Percentiles rank a stretch among this genome's conserved stretches.
phyloP scores from a whole-genome alignment of 2,113 vertebrate species.

The Pterocles burchelli region DNA sequence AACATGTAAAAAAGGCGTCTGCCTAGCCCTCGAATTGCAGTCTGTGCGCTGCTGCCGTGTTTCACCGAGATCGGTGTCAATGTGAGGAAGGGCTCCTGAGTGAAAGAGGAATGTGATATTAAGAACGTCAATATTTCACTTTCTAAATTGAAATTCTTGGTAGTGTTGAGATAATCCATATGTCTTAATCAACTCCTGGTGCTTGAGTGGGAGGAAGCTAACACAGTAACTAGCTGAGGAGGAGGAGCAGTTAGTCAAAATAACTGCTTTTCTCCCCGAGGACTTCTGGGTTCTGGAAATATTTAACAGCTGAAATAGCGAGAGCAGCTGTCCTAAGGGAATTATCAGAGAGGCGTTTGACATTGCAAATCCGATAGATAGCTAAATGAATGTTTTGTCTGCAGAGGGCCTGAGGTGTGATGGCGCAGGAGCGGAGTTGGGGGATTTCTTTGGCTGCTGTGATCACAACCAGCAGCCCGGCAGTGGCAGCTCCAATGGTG shows the following conservation, averaged over 20 bases:
- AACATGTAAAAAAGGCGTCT: neutral
- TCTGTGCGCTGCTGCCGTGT: neutral
- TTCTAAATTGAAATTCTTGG: slow-evolving; percentile 36
- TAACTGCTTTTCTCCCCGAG: slow-evolving; percentile 47
- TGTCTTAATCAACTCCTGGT: slow-evolving; percentile 65
- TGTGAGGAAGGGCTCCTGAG: neutral
- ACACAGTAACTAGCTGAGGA: slow-evolving; percentile 60
- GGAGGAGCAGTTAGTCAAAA: slow-evolving; percentile 70
- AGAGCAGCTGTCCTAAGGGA: slow-evolving; percentile 43
- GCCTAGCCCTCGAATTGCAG: neutral
- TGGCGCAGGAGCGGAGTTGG: neutral
- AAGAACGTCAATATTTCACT: slow-evolving; percentile 65
- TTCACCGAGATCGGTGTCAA: neutral
- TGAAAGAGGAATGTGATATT: slow-evolving; percentile 18
- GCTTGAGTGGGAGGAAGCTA: slow-evolving; percentile 64
- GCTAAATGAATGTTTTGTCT: slow-evolving; percentile 22
- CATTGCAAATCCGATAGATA: neutral
- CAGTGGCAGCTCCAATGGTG: accelerated
- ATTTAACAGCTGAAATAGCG: slow-evolving; percentile 51
- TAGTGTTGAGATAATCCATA: slow-evolving; percentile 69
- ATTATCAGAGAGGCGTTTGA: slow-evolving; percentile 1
- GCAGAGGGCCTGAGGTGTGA: neutral
- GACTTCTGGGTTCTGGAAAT: slow-evolving; percentile 46
- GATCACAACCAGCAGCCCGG: accelerated
- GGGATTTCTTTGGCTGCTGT: neutral